Percentiles rank a stretch among this genome's conserved stretches.
These are phyloP conservation scores for Oreochromis aureus DNA, from an alignment of 2,113 vertebrate species.

Conservation along the genomic window DNA sequence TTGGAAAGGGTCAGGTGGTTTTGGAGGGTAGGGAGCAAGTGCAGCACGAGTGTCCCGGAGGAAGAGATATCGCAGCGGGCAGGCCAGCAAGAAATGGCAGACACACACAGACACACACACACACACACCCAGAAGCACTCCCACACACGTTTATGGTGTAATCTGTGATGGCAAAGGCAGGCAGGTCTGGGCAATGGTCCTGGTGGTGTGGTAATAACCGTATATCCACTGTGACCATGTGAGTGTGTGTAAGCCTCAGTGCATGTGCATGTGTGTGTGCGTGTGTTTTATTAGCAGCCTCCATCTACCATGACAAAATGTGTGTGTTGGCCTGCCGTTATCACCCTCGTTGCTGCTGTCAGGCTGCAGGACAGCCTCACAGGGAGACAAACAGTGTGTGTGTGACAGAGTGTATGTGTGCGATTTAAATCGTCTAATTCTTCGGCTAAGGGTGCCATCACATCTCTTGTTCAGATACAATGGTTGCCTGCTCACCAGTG, in stretches of 20 bases:
- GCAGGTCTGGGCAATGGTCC: conserved; percentile 58
- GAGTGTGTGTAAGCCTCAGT: background rate
- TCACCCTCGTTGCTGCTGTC: conserved; percentile 57
- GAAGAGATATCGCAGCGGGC: conserved; percentile 47
- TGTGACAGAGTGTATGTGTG: background rate
- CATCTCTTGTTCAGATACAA: conserved; percentile 16
- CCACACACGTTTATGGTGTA: conserved; percentile 47
- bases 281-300: conserved; percentile 40
- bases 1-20: conserved; percentile 39
- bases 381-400: background rate
- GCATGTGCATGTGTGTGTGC: conserved; percentile 15
- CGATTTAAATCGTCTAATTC: conserved; percentile 8
- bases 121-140: background rate
- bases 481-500: background rate
- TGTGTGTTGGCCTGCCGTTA: conserved; percentile 52
- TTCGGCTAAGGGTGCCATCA: conserved; percentile 31
- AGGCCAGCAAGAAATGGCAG: conserved; percentile 46
- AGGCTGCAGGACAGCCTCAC: conserved; percentile 52
- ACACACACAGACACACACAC: background rate
- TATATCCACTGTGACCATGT: conserved; percentile 44
- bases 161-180: conserved; percentile 62
- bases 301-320: conserved; percentile 52
- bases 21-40: background rate
- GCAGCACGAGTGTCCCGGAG: conserved; percentile 21
- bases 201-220: conserved; percentile 61